phyloP scores from a whole-genome alignment of 2,888 invertebrate genomes.

The Nezara viridula region DNA sequence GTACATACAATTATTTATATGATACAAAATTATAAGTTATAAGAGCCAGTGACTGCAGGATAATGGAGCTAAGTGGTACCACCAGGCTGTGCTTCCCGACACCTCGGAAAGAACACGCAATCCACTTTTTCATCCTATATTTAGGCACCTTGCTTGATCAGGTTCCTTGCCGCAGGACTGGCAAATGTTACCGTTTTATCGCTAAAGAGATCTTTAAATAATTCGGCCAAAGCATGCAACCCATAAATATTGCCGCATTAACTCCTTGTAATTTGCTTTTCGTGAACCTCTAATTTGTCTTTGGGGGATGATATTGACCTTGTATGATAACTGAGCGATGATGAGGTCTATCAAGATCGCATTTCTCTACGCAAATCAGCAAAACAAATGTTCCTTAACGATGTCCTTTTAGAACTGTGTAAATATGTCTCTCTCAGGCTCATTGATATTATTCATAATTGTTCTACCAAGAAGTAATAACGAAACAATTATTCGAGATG shows the following conservation, averaged over 20 bases:
- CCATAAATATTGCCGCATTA: slow-evolving; percentile 18
- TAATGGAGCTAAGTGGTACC: not conserved
- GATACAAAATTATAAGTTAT: not conserved
- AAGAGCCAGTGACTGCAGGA: not conserved
- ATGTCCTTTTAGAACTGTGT: not conserved
- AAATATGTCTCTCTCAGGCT: not conserved
- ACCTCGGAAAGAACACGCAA: not conserved
- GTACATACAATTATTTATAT: too few relatives aligned
- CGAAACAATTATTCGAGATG: too few relatives aligned
- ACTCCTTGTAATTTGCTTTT: slow-evolving; percentile 10
- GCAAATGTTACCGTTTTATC: slow-evolving; percentile 9
- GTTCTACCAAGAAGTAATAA: not conserved
- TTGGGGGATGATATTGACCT: not conserved
- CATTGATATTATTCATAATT: too few relatives aligned
- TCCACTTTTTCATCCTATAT: slow-evolving; percentile 8
- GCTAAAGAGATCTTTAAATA: slow-evolving; percentile 29
- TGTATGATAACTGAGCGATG: not conserved
- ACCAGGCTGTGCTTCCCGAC: not conserved
- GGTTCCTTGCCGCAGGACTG: not conserved
- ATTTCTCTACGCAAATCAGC: not conserved
- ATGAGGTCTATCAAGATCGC: not conserved
- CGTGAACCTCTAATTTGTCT: not conserved
- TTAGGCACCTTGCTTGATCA: slow-evolving; percentile 10
- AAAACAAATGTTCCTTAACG: not conserved
- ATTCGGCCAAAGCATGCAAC: not conserved